Conservation (phyloP, 2,888 invertebrate genomes). For the Brachypalpus laphriformis region DNA sequence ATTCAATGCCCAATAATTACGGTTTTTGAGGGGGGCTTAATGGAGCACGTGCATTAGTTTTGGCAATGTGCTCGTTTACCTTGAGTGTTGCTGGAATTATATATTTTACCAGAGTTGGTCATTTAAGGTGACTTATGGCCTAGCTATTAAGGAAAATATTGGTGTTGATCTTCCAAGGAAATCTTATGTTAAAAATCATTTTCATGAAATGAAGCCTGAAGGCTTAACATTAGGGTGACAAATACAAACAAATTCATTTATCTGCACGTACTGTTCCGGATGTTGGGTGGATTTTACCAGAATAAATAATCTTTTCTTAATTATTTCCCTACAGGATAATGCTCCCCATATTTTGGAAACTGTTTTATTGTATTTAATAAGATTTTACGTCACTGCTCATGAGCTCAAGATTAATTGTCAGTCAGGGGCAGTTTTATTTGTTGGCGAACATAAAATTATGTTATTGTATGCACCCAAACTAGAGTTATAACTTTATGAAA, state of each 20-base stretch:
- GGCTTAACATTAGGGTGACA: neutral
- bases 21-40: neutral
- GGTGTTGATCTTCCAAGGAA: neutral
- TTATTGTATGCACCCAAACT: no score
- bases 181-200: neutral
- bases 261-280: neutral
- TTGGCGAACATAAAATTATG: no score
- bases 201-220: neutral
- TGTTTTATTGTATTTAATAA: no score
- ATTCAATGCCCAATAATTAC: slow-evolving; percentile 48
- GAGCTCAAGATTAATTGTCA: no score
- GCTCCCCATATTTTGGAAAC: no score
- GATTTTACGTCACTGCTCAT: no score
- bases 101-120: neutral
- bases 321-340: neutral
- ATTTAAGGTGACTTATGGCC: neutral
- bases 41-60: neutral
- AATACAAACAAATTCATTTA: neutral
- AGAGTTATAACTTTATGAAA: no score
- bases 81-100: neutral
- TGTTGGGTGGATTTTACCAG: neutral
- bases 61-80: neutral
- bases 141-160: neutral
- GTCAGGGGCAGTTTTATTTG: no score
- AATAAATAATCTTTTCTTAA: neutral